Conservation (phyloP, 2,888 invertebrate genomes). For the Sphaerophoria rueppellii region DNA sequence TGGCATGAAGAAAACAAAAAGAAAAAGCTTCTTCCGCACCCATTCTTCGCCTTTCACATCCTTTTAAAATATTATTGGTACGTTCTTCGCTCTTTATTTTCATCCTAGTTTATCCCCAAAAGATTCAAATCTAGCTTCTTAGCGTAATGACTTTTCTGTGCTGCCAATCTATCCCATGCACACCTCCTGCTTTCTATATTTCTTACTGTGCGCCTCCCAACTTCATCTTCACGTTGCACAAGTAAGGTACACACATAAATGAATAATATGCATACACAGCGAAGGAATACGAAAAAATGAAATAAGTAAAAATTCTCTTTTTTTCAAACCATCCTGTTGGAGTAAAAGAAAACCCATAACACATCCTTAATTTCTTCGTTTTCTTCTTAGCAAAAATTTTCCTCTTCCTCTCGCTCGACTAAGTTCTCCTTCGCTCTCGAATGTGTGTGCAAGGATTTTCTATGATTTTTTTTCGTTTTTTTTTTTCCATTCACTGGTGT, state of each 20-base stretch:
- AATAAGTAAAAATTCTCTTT: neutral
- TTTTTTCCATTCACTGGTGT: constrained; percentile 67
- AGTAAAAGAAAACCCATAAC: constrained; percentile 65
- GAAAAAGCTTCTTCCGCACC: neutral
- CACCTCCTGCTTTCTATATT: neutral
- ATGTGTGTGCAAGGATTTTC: constrained; percentile 71
- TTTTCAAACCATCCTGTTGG: neutral
- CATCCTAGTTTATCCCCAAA: constrained; percentile 54
- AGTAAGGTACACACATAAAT: constrained; percentile 43
- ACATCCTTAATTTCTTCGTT: constrained; percentile 72
- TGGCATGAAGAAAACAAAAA: neutral
- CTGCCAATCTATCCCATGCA: constrained; percentile 1
- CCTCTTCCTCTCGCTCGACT: neutral
- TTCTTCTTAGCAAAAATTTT: constrained; percentile 44
- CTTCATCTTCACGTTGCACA: constrained; percentile 31
- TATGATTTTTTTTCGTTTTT: constrained; percentile 46
- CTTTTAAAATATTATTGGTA: neutral
- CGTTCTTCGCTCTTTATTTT: neutral
- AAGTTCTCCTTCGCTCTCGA: constrained; percentile 40
- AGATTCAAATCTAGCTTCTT: constrained; percentile 62
- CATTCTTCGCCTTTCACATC: constrained; percentile 5
- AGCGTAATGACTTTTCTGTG: constrained; percentile 57
- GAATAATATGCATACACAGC: constrained; percentile 61
- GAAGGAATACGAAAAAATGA: neutral
- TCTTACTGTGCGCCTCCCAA: neutral